Evolutionary conservation across 1,140 invertebrate species (phyloP), one percentile per base, ranked within the genome.

Genomic region (Drosophila grimshawi): DNA sequence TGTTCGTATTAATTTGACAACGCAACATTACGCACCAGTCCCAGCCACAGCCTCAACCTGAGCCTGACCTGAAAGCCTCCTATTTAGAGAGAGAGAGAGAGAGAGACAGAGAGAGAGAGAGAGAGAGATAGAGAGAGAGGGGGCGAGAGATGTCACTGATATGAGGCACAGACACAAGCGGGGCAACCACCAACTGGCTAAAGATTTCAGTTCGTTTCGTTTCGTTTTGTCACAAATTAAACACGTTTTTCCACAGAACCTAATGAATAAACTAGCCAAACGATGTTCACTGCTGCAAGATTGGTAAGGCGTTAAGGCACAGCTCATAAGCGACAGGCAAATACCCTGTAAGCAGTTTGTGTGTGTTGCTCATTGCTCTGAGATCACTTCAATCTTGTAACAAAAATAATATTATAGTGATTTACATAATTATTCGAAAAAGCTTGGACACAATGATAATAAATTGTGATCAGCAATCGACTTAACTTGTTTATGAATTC

Each of bases 161-260:
- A 72, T 62, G 68, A 62, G 52, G 2, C 30, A 10, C 29, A 64
- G 59, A 48, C 56, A 41, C 30, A 51, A 29, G 3, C 32, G n/a
- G 37, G 19, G 11, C 60, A 30, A 52, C 30, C 32, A 30, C 51
- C 56, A 71, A 65, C 30, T 49, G 48, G 45, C 33, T 4, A 61
- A 52, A 81, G 82, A 86, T 74, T 80, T 78, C 53, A 29, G 11
- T 27, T 53, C 51, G 51, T 67, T 86, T 81, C 83, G 80, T 74
- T 78, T 48, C 71, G 71, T 83, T 91, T 91, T 91, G 90, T 91
- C 90, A 91, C 90, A 91, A 91, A 91, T 91, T 91, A 91, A 91
- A 91, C 90, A 91, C 90, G 90, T 91, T 91, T 91, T 88, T 91
- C 86, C 86, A 55, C 81, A 76, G 85, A 91, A 91, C 82, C 86